Evolutionary conservation across 2,888 invertebrate genomes (phyloP), one percentile per base, ranked within the genome.

Genomic region (Malachius bipustulatus): DNA sequence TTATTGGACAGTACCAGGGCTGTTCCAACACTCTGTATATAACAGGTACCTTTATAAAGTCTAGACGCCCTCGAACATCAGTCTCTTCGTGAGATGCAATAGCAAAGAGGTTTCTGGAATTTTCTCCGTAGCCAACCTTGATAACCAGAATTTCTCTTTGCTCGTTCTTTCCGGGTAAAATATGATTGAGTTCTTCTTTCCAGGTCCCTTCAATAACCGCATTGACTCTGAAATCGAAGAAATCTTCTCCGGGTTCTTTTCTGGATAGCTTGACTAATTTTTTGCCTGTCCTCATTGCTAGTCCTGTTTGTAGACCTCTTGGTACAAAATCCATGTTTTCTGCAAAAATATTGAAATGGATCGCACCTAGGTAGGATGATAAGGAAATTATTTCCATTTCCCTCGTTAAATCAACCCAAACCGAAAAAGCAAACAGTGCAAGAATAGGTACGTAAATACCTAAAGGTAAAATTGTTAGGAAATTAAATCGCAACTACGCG

Each of bases 201-300:
- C 54, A 46, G 30, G 50, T 51, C 26, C 55, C 57, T 36, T 41
- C 44, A 16, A 52, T 43, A 19, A 47, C 39, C 4, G 45, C 38
- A 38, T 56, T 49, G 8, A 39, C 34, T 19, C 51, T 48, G 15
- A 42, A 39, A 29, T 41, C 43, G 4, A 38, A 26, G 14, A 43
- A 42, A 34, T 47, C 43, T 2, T 44, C 33, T 29, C 47, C 44
- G 9, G 40, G 33, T 15, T 52, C 46, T 14, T 48, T 39, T 16
- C 47, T 43, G 14, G 47, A 34, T 16, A 60, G 40, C 40, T 42
- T 48, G 9, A 55, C 47, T n/a, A 65, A 36, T 30, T 54, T 51
- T 10, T 50, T 44, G 2, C 60, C 63, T 42, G 62, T 60, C 35
- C 55, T 52, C 10, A 66, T 28, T 4, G 62, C 54, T 13, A 63